phyloP scores from a whole-genome alignment of 2,113 vertebrate species.

The Serilophus lunatus region DNA sequence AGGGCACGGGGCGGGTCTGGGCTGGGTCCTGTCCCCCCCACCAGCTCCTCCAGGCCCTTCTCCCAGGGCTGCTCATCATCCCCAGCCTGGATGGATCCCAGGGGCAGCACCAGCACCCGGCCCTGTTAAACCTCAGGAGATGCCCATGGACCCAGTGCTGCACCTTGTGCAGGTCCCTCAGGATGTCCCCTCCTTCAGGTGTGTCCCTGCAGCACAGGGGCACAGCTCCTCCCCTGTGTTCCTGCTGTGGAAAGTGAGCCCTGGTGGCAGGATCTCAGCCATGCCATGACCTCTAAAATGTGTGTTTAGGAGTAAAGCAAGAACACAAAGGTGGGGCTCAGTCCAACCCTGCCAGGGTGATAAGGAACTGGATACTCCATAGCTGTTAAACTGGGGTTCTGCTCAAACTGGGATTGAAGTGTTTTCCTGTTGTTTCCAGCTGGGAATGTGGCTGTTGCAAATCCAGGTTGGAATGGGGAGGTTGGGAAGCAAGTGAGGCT shows the following conservation, averaged over 20 bases:
- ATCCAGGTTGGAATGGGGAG: neutral
- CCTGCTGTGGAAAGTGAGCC: neutral
- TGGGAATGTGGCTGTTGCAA: neutral
- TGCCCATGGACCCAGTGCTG: neutral
- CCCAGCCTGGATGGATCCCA: too few relatives aligned
- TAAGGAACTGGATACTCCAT: neutral
- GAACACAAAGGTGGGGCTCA: neutral
- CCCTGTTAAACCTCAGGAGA: neutral
- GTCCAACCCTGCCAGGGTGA: neutral
- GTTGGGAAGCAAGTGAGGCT: neutral
- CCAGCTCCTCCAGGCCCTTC: too few relatives aligned
- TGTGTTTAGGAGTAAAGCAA: neutral
- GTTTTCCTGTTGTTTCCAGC: fast-evolving
- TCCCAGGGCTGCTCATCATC: too few relatives aligned
- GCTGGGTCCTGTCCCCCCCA: too few relatives aligned
- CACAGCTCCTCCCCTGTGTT: neutral
- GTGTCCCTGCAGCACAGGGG: neutral
- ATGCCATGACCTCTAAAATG: neutral
- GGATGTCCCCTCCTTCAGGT: neutral
- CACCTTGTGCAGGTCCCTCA: neutral
- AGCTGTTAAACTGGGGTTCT: neutral
- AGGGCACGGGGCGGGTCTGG: too few relatives aligned
- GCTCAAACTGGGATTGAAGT: neutral
- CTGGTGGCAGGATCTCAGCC: neutral
- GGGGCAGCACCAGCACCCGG: neutral